A percentile compares a stretch with the other conserved stretches of the same genome.
Evolutionary conservation across 2,888 invertebrate species (phyloP).

Genomic region (Mallateleia sp.): DNA sequence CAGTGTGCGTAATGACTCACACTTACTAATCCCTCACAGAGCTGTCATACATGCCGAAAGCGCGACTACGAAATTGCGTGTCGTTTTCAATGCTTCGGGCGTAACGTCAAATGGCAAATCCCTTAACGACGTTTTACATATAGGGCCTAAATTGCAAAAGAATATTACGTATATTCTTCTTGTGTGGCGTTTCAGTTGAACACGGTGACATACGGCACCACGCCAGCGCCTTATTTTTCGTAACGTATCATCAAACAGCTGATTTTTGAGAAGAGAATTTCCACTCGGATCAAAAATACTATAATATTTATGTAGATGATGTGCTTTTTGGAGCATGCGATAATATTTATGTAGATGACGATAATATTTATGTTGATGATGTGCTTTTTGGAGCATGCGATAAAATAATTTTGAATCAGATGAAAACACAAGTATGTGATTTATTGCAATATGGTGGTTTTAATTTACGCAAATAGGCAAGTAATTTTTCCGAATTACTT

Average conservation of each 20-base stretch:
- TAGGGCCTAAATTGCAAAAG: not conserved
- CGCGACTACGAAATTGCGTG: not conserved
- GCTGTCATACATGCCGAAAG: not conserved
- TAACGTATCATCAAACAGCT: not conserved
- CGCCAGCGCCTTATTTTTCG: not conserved
- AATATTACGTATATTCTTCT: not conserved
- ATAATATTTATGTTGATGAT: not conserved
- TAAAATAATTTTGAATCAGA: no score
- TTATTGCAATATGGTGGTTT: no score
- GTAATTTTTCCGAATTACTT: not conserved
- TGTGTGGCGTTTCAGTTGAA: not conserved
- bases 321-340: not conserved
- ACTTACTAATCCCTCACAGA: not conserved
- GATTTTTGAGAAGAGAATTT: not conserved
- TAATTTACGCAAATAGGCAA: not conserved
- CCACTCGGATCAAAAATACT: no score
- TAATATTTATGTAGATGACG: no score
- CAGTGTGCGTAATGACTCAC: no score
- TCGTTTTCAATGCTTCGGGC: constrained; percentile 1
- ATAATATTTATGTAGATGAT: not conserved
- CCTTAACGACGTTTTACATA: not conserved
- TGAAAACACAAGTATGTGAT: no score
- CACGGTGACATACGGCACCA: constrained; percentile 1
- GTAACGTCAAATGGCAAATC: not conserved
- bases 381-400: not conserved